These are phyloP conservation scores for Enteromius treurensis DNA, from an alignment of 2,797 vertebrate genomes.

Conservation along the genomic window DNA sequence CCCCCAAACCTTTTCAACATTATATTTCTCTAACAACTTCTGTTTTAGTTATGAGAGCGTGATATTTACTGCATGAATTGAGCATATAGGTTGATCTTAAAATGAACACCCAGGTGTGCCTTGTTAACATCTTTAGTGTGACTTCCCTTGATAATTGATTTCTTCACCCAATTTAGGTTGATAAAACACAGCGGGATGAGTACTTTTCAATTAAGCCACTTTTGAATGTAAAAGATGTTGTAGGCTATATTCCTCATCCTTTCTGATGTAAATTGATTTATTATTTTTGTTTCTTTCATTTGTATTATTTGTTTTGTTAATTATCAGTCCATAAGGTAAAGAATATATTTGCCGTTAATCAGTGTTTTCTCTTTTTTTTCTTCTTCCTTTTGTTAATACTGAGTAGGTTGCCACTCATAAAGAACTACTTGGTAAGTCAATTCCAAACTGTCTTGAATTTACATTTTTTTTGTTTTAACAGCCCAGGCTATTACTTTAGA, in stretches of 20 bases:
- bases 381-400: not conserved
- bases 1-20: not conserved
- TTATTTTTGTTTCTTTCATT: not conserved
- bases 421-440: not conserved
- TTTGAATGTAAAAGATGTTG: not conserved
- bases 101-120: slow-evolving; percentile 35
- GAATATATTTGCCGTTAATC: not conserved
- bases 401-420: not conserved
- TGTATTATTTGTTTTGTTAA: not conserved
- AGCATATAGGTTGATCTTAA: not conserved
- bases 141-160: slow-evolving; percentile 44
- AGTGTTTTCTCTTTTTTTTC: not conserved
- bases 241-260: not conserved
- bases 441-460: not conserved
- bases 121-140: slow-evolving; percentile 44
- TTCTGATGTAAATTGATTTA: not conserved
- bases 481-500: not conserved
- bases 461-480: not conserved
- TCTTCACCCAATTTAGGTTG: slow-evolving; percentile 24
- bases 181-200: slow-evolving; percentile 20
- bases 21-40: not conserved
- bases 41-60: not conserved
- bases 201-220: slow-evolving; percentile 25
- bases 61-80: not conserved
- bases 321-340: not conserved